Evolutionary conservation across 2,888 invertebrate genomes (phyloP), one percentile per base, ranked within the genome.

Genomic region (Apomyelois bistriatella): DNA sequence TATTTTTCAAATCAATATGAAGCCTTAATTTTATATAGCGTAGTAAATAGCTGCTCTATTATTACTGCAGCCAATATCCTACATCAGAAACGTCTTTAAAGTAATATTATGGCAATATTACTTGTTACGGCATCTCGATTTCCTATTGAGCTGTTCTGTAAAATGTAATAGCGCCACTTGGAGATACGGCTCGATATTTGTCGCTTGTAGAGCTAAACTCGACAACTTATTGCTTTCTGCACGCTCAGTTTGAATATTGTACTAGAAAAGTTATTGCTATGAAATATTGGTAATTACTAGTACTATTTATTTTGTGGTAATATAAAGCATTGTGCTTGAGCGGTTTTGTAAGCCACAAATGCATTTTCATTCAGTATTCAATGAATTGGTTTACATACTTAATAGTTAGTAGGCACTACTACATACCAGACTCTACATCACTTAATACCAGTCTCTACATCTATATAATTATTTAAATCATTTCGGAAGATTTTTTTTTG

Each of bases 141-240:
- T 62, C 59, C 61, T 58, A 66, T 63, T 63, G 58, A 58, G 41
- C 49, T 40, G 40, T 50, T 30, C 49, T 32, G 30, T n/a, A 38
- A 60, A 62, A 65, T 64, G 58, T 54, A 60, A 60, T 62, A 55
- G 58, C 58, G 56, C 50, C 57, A 49, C 53, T 42, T 36, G 53
- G 52, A 55, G 49, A 40, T 40, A 50, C 36, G 36, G 16, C 42
- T 43, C 53, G 40, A 59, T 56, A 57, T 54, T 51, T 38, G 48
- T 53, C 52, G 48, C 52, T 41, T 56, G 57, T 53, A 54, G 52
- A 52, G 37, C 49, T 55, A 49, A 53, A 54, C 50, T 47, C 48
- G 38, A 22, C 36, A 52, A 49, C 50, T 56, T 52, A 55, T 53
- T 53, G 54, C 50, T 28, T 37, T 53, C 50, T 41, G 30, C 22